phyloP scores from a whole-genome alignment of 2,797 vertebrate genomes.

The Coranthus polyacanthus region DNA sequence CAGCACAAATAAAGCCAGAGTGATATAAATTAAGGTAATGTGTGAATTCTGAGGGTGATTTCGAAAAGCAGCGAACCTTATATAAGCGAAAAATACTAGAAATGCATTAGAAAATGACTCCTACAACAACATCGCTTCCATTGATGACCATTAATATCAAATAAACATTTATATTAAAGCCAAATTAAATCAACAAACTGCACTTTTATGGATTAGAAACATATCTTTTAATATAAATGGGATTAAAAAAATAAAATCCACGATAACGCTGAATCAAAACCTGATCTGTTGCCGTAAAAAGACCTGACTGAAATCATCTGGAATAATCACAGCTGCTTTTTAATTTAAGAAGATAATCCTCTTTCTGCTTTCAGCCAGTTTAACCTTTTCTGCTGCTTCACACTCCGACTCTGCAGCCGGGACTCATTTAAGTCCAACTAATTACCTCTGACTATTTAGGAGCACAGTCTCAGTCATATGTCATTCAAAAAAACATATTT shows the following conservation, averaged over 20 bases:
- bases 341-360: slow-evolving; percentile 57
- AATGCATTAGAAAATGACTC: neutral
- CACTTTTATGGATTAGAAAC: slow-evolving; percentile 7
- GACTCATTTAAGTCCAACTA: slow-evolving; percentile 15
- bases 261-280: slow-evolving; percentile 17
- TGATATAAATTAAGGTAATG: too few relatives aligned
- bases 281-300: slow-evolving; percentile 1
- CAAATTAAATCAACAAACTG: slow-evolving; percentile 17
- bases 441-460: slow-evolving; percentile 47
- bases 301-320: slow-evolving; percentile 31
- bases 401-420: neutral
- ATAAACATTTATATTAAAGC: neutral
- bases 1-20: too few relatives aligned
- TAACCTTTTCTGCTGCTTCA: slow-evolving; percentile 46
- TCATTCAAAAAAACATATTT: neutral
- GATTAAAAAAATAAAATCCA: slow-evolving; percentile 27
- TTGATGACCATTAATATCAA: neutral
- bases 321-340: slow-evolving; percentile 42
- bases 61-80: too few relatives aligned
- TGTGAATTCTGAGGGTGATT: too few relatives aligned
- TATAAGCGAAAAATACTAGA: too few relatives aligned
- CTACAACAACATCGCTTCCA: neutral
- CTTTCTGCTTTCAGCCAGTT: slow-evolving; percentile 56
- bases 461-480: neutral
- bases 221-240: slow-evolving; percentile 6